These are phyloP conservation scores for Semicossyphus pulcher DNA, from an alignment of 2,113 vertebrate species.

Conservation along the genomic window DNA sequence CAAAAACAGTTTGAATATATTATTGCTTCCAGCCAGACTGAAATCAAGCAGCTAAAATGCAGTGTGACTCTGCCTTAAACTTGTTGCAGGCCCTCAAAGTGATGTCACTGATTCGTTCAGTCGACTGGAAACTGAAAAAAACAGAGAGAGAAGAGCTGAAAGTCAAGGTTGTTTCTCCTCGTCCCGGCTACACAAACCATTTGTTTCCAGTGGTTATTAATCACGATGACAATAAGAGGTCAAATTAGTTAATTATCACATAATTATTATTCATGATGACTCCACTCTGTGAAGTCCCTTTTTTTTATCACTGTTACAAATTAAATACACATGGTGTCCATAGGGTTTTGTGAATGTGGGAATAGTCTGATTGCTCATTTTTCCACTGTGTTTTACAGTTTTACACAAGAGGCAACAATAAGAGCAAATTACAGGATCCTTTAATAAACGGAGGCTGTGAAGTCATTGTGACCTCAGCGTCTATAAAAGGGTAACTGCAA, in stretches of 20 bases:
- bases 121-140: constrained; percentile 25
- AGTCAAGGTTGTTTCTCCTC: constrained; percentile 39
- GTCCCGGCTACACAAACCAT: constrained; percentile 11
- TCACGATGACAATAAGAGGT: constrained; percentile 25
- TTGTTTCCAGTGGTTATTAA: constrained; percentile 29
- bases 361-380: neutral
- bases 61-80: constrained; percentile 28
- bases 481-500: neutral
- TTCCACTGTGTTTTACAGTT: neutral
- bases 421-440: constrained; percentile 6
- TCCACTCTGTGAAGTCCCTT: constrained; percentile 5
- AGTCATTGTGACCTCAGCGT: neutral
- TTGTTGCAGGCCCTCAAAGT: constrained; percentile 24
- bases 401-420: neutral
- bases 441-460: constrained; percentile 33
- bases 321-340: constrained; percentile 11
- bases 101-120: constrained; percentile 44
- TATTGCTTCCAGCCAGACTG: neutral
- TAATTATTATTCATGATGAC: constrained; percentile 29
- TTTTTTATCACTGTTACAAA: constrained; percentile 14
- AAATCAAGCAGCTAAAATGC: constrained; percentile 27
- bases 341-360: neutral
- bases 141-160: constrained; percentile 44
- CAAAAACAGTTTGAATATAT: constrained; percentile 2
- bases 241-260: constrained; percentile 40